A percentile compares a stretch with the other conserved stretches of the same genome.
Conservation (phyloP, 2,113 vertebrate species). For the Sinocyclocheilus anophthalmus region DNA sequence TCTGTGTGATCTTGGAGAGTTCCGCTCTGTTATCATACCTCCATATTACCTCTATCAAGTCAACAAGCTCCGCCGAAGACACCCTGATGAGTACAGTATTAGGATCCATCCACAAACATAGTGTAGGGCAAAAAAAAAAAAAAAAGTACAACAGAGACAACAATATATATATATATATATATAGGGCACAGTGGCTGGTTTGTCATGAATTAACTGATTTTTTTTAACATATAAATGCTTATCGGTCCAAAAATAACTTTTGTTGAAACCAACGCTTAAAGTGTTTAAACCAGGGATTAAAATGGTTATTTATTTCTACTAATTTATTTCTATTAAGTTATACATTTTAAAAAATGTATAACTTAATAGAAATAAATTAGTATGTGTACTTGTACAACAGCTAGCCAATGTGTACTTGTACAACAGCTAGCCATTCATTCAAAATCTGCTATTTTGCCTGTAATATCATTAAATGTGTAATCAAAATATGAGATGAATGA, state of each 20-base stretch:
- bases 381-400: too few relatives aligned
- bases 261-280: background rate
- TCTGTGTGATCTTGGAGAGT: conserved; percentile 89
- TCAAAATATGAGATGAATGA: background rate
- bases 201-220: too few relatives aligned
- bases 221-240: background rate
- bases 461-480: too few relatives aligned
- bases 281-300: background rate
- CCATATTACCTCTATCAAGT: conserved; percentile 86
- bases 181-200: background rate
- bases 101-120: background rate
- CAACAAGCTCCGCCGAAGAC: conserved; percentile 85
- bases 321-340: background rate
- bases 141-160: background rate
- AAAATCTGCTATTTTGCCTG: too few relatives aligned
- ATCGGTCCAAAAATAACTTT: too few relatives aligned
- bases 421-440: background rate
- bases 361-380: too few relatives aligned
- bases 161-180: too few relatives aligned
- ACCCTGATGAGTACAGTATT: conserved; percentile 80
- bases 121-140: background rate
- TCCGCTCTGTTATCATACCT: conserved; percentile 90
- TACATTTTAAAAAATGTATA: background rate
- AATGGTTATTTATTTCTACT: too few relatives aligned
- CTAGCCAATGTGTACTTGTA: background rate